Percentiles rank a stretch among this genome's conserved stretches.
Conservation (phyloP, 2,113 vertebrate species). For the Edolisoma coerulescens region DNA sequence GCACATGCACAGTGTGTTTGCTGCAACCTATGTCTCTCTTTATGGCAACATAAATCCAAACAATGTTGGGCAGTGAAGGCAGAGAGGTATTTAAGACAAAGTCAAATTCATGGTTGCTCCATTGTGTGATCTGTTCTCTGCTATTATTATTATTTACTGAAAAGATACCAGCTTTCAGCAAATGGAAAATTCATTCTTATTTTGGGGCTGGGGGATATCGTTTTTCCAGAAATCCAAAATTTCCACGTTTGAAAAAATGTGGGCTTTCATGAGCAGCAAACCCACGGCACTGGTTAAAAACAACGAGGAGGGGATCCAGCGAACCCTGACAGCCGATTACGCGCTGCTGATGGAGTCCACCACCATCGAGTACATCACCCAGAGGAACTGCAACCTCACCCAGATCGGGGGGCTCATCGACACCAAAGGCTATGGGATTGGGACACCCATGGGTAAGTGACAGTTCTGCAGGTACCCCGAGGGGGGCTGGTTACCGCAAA, state of each 20-base stretch:
- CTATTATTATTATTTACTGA: neutral
- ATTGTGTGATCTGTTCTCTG: neutral
- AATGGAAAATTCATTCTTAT: neutral
- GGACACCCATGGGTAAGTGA: slow-evolving; percentile 91
- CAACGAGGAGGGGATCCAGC: slow-evolving; percentile 94
- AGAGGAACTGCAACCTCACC: slow-evolving; percentile 96
- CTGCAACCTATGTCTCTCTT: neutral
- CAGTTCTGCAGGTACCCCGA: fast-evolving
- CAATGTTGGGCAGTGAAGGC: fast-evolving
- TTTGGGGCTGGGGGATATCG: neutral
- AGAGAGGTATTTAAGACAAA: neutral
- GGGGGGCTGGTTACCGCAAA: neutral
- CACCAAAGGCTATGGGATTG: slow-evolving; percentile 97
- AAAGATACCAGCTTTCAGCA: neutral
- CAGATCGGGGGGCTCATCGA: slow-evolving; percentile 95
- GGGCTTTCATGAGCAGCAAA: slow-evolving; percentile 99
- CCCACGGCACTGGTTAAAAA: slow-evolving; percentile 92
- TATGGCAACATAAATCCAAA: neutral
- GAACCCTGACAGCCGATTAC: slow-evolving; percentile 91
- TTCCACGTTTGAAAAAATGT: slow-evolving; percentile 99
- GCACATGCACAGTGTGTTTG: neutral
- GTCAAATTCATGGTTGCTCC: neutral
- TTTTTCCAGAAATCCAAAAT: slow-evolving; percentile 92
- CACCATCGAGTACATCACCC: slow-evolving; percentile 93
- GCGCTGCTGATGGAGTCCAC: slow-evolving; percentile 97